These are phyloP conservation scores for Thomomys bottae DNA, from an alignment of 2,113 vertebrate species.

Conservation along the genomic window DNA sequence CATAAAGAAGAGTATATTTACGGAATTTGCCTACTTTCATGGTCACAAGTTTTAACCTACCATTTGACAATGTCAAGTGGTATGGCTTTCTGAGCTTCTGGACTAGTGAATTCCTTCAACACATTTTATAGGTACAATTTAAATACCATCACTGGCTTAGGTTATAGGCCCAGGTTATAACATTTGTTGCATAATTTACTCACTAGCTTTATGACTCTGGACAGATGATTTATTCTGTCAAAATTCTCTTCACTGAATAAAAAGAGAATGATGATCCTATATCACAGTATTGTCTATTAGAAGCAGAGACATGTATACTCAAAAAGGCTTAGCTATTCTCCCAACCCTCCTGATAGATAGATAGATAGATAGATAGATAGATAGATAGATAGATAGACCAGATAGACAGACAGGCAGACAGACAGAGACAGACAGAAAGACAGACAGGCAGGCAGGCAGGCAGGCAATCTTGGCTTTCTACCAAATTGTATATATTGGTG, in stretches of 20 bases:
- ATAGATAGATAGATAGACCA: too few relatives aligned
- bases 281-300: background rate
- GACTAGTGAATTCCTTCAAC: background rate
- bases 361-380: too few relatives aligned
- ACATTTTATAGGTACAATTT: background rate
- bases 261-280: background rate
- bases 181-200: background rate
- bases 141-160: background rate
- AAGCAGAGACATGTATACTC: background rate
- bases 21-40: background rate
- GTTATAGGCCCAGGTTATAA: background rate
- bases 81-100: background rate
- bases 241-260: conserved; percentile 1
- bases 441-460: too few relatives aligned
- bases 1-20: background rate
- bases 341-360: background rate
- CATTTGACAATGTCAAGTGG: background rate
- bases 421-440: too few relatives aligned
- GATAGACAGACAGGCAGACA: too few relatives aligned
- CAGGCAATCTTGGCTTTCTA: background rate
- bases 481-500: background rate
- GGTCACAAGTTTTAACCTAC: background rate
- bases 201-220: background rate
- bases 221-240: background rate
- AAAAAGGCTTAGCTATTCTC: background rate